Evolutionary conservation across 2,113 vertebrate species (phyloP).

Genomic region (Meleagris gallopavo): DNA sequence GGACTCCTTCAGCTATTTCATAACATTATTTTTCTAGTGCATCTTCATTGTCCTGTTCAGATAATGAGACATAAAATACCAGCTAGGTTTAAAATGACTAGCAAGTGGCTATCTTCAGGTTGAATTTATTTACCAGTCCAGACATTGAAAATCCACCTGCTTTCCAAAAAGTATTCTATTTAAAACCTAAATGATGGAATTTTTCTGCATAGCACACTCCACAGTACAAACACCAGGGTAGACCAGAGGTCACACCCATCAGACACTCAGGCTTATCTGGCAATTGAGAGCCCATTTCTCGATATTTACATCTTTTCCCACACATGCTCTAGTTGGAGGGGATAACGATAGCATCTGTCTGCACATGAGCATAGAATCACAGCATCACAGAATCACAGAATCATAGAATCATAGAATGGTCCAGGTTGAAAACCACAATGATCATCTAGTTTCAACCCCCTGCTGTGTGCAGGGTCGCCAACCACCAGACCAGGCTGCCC

Average conservation of each 20-base stretch:
- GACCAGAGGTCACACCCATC: background rate
- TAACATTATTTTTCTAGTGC: background rate
- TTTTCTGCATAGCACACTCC: background rate
- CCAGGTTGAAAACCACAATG: too few relatives aligned
- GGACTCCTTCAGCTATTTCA: background rate
- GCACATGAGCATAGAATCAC: background rate
- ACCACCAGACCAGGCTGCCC: too few relatives aligned
- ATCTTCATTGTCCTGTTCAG: background rate
- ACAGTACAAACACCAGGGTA: background rate
- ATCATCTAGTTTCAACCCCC: too few relatives aligned
- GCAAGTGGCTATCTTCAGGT: background rate
- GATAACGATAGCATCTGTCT: background rate
- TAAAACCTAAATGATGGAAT: background rate
- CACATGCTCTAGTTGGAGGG: background rate
- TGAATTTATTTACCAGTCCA: background rate
- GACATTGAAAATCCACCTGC: background rate
- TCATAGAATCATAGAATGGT: too few relatives aligned
- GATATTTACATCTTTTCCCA: background rate
- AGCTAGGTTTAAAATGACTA: background rate
- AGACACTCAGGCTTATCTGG: background rate
- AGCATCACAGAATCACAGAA: too few relatives aligned
- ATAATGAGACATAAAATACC: background rate
- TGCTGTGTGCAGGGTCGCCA: too few relatives aligned
- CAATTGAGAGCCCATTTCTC: background rate
- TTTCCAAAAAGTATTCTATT: background rate